Conservation (phyloP, 2,113 vertebrate genomes). For the Antechinus stuartii region DNA sequence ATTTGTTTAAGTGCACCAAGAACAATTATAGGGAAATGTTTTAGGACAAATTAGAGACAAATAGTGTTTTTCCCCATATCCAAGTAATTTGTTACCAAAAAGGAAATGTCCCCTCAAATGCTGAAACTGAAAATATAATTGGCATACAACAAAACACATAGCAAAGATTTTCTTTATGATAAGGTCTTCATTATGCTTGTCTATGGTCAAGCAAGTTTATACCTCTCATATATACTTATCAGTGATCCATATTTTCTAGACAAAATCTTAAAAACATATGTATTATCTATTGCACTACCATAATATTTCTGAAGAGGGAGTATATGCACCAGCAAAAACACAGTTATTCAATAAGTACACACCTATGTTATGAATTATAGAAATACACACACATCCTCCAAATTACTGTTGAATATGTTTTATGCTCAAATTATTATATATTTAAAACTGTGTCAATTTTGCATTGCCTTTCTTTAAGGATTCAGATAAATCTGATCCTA, state of each 20-base stretch:
- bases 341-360: not conserved
- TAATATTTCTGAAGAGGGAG: constrained; percentile 84
- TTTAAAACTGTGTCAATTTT: not conserved
- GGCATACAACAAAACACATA: not conserved
- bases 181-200: not conserved
- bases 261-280: not conserved
- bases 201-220: not conserved
- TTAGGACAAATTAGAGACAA: not conserved
- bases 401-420: not conserved
- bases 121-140: not conserved
- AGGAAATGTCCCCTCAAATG: constrained; percentile 40
- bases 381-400: not conserved
- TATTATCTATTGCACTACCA: constrained; percentile 80
- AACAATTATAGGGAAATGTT: constrained; percentile 16
- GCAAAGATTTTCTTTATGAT: constrained; percentile 3
- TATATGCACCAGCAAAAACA: constrained; percentile 77
- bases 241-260: not conserved
- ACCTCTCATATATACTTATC: not conserved
- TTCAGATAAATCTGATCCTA: not conserved
- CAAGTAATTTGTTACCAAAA: constrained; percentile 36
- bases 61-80: constrained; percentile 42
- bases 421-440: constrained; percentile 40
- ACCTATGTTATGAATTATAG: constrained; percentile 34
- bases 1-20: not conserved
- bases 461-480: constrained; percentile 17